These are phyloP conservation scores for Probaryconus sp. DNA, from an alignment of 1,140 invertebrate species.

Conservation along the genomic window DNA sequence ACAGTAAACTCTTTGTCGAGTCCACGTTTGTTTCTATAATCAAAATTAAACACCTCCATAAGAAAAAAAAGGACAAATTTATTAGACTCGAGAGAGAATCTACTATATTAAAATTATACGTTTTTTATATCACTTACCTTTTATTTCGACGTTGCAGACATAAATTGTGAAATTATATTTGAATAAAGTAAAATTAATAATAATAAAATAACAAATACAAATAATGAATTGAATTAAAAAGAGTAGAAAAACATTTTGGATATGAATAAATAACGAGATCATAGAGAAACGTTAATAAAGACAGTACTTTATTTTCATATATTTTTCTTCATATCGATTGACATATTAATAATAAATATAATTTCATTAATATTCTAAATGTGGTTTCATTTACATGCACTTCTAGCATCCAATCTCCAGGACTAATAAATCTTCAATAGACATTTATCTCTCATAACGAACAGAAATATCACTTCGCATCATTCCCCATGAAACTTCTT, in stretches of 20 bases:
- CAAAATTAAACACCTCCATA: too few species aligned
- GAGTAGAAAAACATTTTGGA: constrained; percentile 16
- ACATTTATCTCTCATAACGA: constrained; percentile 38
- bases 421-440: constrained; percentile 58
- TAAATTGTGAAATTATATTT: too few species aligned
- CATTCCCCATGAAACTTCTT: constrained; percentile 13
- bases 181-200: too few species aligned
- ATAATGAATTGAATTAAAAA: constrained; percentile 2
- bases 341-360: constrained; percentile 74
- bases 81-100: too few species aligned
- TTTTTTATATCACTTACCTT: too few species aligned
- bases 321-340: constrained; percentile 67
- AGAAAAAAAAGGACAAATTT: too few species aligned
- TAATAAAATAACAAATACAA: too few species aligned
- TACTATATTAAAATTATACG: too few species aligned
- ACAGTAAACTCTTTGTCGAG: too few species aligned
- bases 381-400: constrained; percentile 64
- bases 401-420: constrained; percentile 63
- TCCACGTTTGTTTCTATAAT: too few species aligned
- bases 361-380: constrained; percentile 67
- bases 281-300: constrained; percentile 71
- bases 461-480: constrained; percentile 35
- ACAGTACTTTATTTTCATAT: constrained; percentile 75
- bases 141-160: too few species aligned
- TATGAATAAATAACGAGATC: constrained; percentile 31